These are phyloP conservation scores for Sminthopsis crassicaudata DNA, from an alignment of 2,113 vertebrate species.

Conservation along the genomic window DNA sequence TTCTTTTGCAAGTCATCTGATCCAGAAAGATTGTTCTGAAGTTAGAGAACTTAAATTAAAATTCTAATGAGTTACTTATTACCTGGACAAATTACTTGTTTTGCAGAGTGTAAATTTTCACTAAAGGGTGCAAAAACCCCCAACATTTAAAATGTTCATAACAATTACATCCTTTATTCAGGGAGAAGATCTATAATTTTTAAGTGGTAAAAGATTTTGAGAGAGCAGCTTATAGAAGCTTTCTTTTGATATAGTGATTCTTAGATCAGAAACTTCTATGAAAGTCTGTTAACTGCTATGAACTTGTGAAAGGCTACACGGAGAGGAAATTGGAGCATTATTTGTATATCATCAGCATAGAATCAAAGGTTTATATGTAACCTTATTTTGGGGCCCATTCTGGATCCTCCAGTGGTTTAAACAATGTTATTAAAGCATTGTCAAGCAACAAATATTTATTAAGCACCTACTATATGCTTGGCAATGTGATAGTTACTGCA, in stretches of 20 bases:
- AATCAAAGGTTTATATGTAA: no score
- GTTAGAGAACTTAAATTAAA: not conserved
- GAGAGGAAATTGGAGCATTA: not conserved
- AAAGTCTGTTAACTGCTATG: not conserved
- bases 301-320: not conserved
- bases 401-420: no score
- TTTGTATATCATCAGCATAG: not conserved
- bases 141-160: not conserved
- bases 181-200: not conserved
- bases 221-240: not conserved
- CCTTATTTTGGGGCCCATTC: no score
- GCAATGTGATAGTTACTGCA: no score
- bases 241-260: not conserved
- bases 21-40: not conserved
- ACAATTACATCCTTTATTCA: not conserved
- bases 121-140: not conserved
- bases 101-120: not conserved
- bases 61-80: not conserved
- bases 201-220: not conserved
- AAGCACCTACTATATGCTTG: no score
- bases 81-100: not conserved
- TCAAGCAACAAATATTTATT: no score
- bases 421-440: no score
- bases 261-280: no score
- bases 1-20: not conserved